These are phyloP conservation scores for Scaptomyza montana DNA, from an alignment of 1,140 invertebrate genomes.

Conservation along the genomic window DNA sequence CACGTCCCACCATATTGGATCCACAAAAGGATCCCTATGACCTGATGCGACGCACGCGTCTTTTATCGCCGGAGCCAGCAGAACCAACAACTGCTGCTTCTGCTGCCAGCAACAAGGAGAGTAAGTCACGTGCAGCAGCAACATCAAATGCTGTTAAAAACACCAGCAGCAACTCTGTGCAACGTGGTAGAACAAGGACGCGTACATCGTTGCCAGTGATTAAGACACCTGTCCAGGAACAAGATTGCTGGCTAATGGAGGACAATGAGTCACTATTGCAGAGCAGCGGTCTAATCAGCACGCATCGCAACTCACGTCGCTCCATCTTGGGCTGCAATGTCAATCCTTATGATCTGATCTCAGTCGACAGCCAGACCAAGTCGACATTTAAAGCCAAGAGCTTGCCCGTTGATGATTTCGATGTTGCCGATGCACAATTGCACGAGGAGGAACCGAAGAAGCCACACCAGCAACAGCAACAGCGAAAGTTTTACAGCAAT, in stretches of 20 bases:
- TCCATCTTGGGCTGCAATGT: conserved; percentile 94
- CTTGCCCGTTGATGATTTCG: conserved; percentile 66
- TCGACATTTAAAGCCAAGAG: conserved; percentile 14
- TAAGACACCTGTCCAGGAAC: conserved; percentile 44
- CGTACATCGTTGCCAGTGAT: conserved; percentile 42
- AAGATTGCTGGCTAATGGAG: conserved; percentile 84
- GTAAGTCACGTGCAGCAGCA: conserved; percentile 39
- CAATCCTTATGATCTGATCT: conserved; percentile 92
- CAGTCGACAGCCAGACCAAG: conserved; percentile 65
- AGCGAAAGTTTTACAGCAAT: conserved; percentile 78
- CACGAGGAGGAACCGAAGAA: conserved; percentile 51
- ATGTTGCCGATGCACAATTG: conserved; percentile 75
- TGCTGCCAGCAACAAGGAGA: conserved; percentile 27
- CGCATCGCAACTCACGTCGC: conserved; percentile 79
- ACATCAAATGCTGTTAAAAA: neutral
- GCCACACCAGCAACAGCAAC: conserved; percentile 1
- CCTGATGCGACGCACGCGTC: conserved; percentile 89
- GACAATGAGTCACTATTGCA: conserved; percentile 80
- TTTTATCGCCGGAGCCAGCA: conserved; percentile 86
- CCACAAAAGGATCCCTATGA: conserved; percentile 90
- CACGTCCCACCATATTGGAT: conserved; percentile 86
- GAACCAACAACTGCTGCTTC: neutral
- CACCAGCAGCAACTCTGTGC: conserved; percentile 19
- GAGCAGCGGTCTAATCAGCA: conserved; percentile 79
- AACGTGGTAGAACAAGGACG: conserved; percentile 61